Percentiles rank a stretch among this genome's conserved stretches.
phyloP scores from a whole-genome alignment of 2,888 invertebrate species.

The Linnaemya vulpina region DNA sequence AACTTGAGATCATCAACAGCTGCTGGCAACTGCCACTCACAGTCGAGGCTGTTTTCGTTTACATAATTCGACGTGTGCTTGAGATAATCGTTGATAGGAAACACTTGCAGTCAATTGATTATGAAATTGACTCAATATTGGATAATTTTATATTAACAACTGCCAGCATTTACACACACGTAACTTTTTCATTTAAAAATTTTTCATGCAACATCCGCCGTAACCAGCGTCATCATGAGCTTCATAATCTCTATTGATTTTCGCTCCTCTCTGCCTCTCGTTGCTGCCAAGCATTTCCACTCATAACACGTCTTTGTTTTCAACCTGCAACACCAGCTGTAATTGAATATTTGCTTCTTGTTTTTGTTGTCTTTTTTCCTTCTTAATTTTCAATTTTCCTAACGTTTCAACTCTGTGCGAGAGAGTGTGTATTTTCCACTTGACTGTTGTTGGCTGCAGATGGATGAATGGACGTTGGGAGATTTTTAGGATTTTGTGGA shows the following conservation, averaged over 20 bases:
- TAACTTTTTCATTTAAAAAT: conserved; percentile 4
- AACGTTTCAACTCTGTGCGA: neutral
- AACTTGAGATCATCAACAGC: too few species aligned
- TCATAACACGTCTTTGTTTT: conserved; percentile 56
- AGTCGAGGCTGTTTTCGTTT: too few species aligned
- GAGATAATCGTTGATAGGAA: conserved; percentile 23
- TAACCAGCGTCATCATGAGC: conserved; percentile 23
- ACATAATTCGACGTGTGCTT: conserved; percentile 15
- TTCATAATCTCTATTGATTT: conserved; percentile 57
- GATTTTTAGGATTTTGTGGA: conserved; percentile 37
- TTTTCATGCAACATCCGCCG: conserved; percentile 41
- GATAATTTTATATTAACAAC: conserved; percentile 54
- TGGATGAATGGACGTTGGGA: too few species aligned
- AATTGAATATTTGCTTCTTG: conserved; percentile 56
- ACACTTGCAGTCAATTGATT: conserved; percentile 57
- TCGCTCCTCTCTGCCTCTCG: neutral
- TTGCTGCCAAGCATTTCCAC: conserved; percentile 27
- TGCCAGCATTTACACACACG: conserved; percentile 27
- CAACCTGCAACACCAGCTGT: conserved; percentile 61
- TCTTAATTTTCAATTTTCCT: conserved; percentile 4
- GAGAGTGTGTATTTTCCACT: neutral
- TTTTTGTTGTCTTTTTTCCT: neutral
- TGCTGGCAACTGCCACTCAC: too few species aligned
- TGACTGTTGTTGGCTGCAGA: neutral
- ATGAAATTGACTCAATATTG: conserved; percentile 53